phyloP scores from a whole-genome alignment of 1,140 invertebrate genomes.

The Nixonia krombeini region DNA sequence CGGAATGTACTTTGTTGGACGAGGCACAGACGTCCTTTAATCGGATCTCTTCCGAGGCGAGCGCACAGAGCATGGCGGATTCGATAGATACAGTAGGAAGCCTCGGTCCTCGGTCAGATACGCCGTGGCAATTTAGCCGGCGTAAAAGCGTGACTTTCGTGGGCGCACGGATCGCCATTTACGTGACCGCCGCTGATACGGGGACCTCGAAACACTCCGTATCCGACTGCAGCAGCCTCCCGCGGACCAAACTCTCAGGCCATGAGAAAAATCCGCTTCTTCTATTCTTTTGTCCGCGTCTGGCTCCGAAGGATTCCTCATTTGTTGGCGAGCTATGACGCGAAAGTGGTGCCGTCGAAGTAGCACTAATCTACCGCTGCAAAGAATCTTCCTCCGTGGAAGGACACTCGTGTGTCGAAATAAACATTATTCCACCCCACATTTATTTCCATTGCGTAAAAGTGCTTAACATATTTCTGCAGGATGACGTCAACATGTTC shows the following conservation, averaged over 20 bases:
- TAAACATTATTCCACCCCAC: too few species aligned
- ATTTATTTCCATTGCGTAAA: too few species aligned
- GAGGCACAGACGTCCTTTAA: conserved; percentile 39
- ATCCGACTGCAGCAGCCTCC: conserved; percentile 15
- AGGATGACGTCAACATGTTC: too few species aligned
- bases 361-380: too few species aligned
- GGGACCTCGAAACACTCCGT: conserved; percentile 22
- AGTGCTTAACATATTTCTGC: too few species aligned
- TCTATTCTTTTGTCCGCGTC: too few species aligned
- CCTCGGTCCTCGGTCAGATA: conserved; percentile 11
- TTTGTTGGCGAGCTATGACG: too few species aligned
- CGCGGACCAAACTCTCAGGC: neutral
- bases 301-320: too few species aligned
- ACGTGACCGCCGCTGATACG: conserved; percentile 14
- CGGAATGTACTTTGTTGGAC: conserved; percentile 47
- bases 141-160: conserved; percentile 44
- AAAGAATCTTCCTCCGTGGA: too few species aligned
- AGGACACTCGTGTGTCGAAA: too few species aligned
- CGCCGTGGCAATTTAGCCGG: conserved; percentile 33
- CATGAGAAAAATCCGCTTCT: too few species aligned
- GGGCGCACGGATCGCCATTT: conserved; percentile 34
- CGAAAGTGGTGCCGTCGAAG: too few species aligned
- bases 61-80: conserved; percentile 30
- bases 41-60: conserved; percentile 36
- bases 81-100: conserved; percentile 43